phyloP scores from a whole-genome alignment of 2,113 vertebrate genomes.

The Salminus brasiliensis region DNA sequence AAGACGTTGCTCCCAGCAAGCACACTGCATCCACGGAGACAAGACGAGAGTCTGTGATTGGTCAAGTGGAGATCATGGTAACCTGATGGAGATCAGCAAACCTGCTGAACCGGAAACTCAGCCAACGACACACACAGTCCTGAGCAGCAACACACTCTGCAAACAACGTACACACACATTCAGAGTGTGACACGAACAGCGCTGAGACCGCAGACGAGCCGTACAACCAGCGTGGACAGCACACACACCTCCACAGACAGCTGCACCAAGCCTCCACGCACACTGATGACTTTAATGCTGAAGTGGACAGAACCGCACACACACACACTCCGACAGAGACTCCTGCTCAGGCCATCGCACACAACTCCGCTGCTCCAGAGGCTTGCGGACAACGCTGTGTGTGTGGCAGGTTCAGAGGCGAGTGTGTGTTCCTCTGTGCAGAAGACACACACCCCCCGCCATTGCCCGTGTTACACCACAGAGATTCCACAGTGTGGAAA shows the following conservation, averaged over 20 bases:
- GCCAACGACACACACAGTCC: conserved; percentile 88
- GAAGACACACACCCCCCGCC: conserved; percentile 84
- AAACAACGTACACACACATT: conserved; percentile 60
- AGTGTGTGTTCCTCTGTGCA: conserved; percentile 6
- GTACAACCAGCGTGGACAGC: neutral
- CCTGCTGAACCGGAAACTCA: conserved; percentile 90
- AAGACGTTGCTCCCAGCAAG: conserved; percentile 88
- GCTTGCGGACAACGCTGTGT: neutral
- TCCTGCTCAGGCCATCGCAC: neutral
- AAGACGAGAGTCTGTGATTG: conserved; percentile 76
- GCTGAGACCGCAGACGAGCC: neutral
- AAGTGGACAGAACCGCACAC: neutral
- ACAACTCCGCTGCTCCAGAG: neutral
- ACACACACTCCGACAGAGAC: neutral
- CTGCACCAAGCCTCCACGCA: neutral
- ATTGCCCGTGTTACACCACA: conserved; percentile 94
- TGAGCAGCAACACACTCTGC: no score
- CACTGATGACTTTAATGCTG: neutral
- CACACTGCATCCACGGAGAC: conserved; percentile 65
- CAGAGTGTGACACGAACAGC: neutral
- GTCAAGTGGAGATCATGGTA: conserved; percentile 98
- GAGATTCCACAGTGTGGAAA: conserved; percentile 44
- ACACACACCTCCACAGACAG: neutral
- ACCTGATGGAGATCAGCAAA: conserved; percentile 99
- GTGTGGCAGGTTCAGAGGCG: neutral